A percentile compares a stretch with the other conserved stretches of the same genome.
Evolutionary conservation across 1,140 invertebrate species (phyloP).

Genomic region (Spodoptera frugiperda): DNA sequence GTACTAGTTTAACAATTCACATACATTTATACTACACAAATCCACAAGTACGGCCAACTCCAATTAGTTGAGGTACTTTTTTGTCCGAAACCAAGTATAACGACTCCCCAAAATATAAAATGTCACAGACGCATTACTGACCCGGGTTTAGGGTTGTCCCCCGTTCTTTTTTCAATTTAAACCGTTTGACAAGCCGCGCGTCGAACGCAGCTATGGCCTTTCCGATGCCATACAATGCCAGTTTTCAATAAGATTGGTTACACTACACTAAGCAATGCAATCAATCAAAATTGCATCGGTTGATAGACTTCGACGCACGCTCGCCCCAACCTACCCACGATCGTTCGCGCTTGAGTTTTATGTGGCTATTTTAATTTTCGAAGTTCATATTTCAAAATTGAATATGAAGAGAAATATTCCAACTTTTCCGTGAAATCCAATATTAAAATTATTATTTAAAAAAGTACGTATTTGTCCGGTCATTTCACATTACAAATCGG

Average conservation of each 20-base stretch:
- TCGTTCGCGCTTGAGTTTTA: constrained; percentile 52
- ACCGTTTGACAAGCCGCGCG: constrained; percentile 81
- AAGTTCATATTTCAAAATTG: constrained; percentile 41
- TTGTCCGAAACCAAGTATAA: constrained; percentile 66
- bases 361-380: constrained; percentile 35
- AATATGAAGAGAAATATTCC: neutral
- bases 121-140: constrained; percentile 73
- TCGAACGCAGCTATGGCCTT: constrained; percentile 80
- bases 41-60: constrained; percentile 37
- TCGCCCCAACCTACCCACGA: constrained; percentile 60
- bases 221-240: constrained; percentile 78
- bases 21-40: neutral
- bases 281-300: constrained; percentile 85
- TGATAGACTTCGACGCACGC: constrained; percentile 72
- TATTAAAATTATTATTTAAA: no score
- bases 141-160: constrained; percentile 79
- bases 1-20: neutral
- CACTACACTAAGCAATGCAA: constrained; percentile 85
- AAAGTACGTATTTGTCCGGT: no score
- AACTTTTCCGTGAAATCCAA: neutral
- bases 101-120: constrained; percentile 81
- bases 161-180: constrained; percentile 85
- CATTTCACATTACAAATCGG: no score
- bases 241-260: constrained; percentile 86
- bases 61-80: constrained; percentile 54